Conservation (phyloP, 2,888 invertebrate species). For the Epistrophe grossulariae region DNA sequence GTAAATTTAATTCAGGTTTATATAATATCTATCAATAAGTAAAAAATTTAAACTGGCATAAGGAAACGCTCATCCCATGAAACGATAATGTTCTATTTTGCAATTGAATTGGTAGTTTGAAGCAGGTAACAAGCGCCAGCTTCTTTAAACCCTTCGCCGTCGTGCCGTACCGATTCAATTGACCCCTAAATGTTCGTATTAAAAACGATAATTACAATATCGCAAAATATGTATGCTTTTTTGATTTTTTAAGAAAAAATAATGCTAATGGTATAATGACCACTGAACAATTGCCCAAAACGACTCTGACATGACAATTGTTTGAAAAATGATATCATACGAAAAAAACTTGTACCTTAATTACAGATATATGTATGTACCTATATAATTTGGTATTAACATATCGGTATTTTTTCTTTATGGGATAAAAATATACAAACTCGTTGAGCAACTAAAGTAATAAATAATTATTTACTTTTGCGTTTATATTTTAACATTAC, state of each 20-base stretch:
- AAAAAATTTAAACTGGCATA: not conserved
- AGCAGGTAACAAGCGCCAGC: too few relatives aligned
- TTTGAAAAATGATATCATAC: constrained; percentile 23
- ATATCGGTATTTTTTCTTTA: constrained; percentile 11
- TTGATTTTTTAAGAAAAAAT: not conserved
- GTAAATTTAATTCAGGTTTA: not conserved
- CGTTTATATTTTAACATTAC: constrained; percentile 46
- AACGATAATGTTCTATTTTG: too few relatives aligned
- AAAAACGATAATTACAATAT: not conserved
- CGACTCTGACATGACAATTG: constrained; percentile 70
- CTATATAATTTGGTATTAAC: not conserved
- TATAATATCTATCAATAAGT: not conserved
- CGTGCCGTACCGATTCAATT: not conserved
- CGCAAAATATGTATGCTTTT: not conserved
- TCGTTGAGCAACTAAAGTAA: constrained; percentile 49
- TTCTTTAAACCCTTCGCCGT: too few relatives aligned
- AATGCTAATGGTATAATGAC: not conserved
- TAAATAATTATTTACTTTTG: constrained; percentile 34
- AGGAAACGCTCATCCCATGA: not conserved
- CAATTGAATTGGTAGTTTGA: too few relatives aligned
- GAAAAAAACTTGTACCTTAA: too few relatives aligned
- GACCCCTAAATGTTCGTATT: not conserved
- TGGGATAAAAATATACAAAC: constrained; percentile 59
- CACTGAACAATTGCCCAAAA: constrained; percentile 73
- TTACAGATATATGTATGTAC: not conserved